Evolutionary conservation across 1,140 invertebrate genomes (phyloP), one percentile per base, ranked within the genome.

Genomic region (Saxidomus purpurata): DNA sequence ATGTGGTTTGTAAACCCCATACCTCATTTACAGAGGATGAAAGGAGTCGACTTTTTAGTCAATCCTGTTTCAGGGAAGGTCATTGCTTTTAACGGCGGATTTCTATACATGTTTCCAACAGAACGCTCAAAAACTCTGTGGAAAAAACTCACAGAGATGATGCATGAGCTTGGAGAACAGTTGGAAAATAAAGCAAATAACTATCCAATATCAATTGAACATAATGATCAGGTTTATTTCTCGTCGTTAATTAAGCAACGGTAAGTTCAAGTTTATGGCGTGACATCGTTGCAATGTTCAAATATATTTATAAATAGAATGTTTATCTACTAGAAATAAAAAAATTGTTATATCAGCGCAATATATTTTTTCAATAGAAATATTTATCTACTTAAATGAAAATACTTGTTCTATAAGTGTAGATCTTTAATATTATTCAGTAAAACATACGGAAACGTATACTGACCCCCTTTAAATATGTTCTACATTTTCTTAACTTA

Each of bases 1-100:
- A 47, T 94, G 11, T 94, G 93, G 93, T 52, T 94, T 28, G 55
- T 63, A 74, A 91, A 93, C 67, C 92, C 92, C 8, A 77, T 93
- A 40, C 87, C 90, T 36, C 25, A 43, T 2, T 77, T 92, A 43
- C 69, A 85, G 25, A 77, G 59, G 31, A 2, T 82, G 31, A n/a
- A 52, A n/a, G 63, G 61, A 0, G 82, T 67, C 40, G 93, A 94
- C 76, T 79, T 94, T 63, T 36, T 93, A n/a, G 90, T 90, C 0
- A 92, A 90, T 17, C 77, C 80, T 15, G 90, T 94, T 17, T 86
- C 89, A 13, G 40, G 89, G 0, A 80, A 71, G 8, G 59, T 28
- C 25, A 79, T 80, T 28, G 36, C 84, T 2, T 67, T 87, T 47
- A 91, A 91, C 67, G 91, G 92, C 2, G 92, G 92, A 15, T 93